These are phyloP conservation scores for Ceryle rudis DNA, from an alignment of 2,797 vertebrate species.

Conservation along the genomic window DNA sequence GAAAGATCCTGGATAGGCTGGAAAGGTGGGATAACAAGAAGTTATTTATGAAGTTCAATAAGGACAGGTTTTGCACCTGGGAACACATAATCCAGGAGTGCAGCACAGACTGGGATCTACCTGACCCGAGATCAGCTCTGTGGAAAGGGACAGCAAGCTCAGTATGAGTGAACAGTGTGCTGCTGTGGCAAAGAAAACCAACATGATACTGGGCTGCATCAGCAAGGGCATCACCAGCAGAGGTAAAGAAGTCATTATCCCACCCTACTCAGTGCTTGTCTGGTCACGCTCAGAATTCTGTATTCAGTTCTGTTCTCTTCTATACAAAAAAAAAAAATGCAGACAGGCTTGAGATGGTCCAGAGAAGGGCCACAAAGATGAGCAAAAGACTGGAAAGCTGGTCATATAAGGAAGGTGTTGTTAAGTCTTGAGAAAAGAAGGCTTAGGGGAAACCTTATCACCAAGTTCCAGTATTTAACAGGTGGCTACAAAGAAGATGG, in stretches of 20 bases:
- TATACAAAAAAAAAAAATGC: background rate
- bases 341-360: background rate
- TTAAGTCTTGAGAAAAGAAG: background rate
- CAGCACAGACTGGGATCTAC: background rate
- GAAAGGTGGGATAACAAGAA: background rate
- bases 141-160: background rate
- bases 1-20: background rate
- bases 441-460: background rate
- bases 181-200: background rate
- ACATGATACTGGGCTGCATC: background rate
- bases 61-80: background rate
- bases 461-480: background rate
- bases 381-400: background rate
- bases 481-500: accelerated
- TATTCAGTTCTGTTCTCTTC: background rate
- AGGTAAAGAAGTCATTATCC: background rate
- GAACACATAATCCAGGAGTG: background rate
- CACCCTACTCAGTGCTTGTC: background rate
- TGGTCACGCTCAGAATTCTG: background rate
- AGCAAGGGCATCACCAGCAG: background rate
- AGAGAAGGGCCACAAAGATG: background rate
- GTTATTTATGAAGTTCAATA: background rate
- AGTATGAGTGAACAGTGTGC: background rate
- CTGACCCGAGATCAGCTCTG: background rate
- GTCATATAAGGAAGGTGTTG: background rate